These are phyloP conservation scores for Argopecten irradians DNA, from an alignment of 1,140 invertebrate species.

Conservation along the genomic window DNA sequence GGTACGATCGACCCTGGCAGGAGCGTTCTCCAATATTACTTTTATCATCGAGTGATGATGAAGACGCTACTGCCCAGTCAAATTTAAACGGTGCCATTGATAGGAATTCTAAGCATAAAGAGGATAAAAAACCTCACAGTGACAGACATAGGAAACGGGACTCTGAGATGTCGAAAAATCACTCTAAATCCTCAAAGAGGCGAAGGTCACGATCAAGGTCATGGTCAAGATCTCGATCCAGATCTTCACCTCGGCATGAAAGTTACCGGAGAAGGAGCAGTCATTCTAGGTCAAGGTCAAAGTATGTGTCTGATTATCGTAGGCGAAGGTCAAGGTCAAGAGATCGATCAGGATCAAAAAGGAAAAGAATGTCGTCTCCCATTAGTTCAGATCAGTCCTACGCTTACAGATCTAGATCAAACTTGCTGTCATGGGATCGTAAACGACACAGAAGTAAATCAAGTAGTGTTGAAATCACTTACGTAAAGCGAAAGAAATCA, in stretches of 20 bases:
- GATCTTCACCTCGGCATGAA: neutral
- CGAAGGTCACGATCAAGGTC: constrained; percentile 27
- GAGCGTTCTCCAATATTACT: constrained; percentile 79
- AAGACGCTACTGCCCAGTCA: constrained; percentile 35
- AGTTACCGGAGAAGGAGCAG: neutral
- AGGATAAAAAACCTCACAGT: constrained; percentile 23
- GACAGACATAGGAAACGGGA: constrained; percentile 32
- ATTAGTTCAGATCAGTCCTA: neutral
- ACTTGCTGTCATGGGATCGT: neutral
- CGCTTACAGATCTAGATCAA: constrained; percentile 32
- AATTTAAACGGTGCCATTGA: neutral
- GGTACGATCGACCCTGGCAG: constrained; percentile 79
- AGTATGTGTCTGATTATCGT: neutral
- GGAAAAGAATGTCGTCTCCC: constrained; percentile 26
- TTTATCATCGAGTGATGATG: constrained; percentile 74
- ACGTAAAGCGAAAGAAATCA: constrained; percentile 15
- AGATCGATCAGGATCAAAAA: constrained; percentile 20
- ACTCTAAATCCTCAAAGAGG: constrained; percentile 24
- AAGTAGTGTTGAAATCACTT: constrained; percentile 34
- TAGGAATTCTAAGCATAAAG: constrained; percentile 26
- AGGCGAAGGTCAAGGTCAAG: constrained; percentile 30
- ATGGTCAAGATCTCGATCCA: neutral
- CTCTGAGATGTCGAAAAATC: neutral
- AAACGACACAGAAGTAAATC: constrained; percentile 21
- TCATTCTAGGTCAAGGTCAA: constrained; percentile 8